These are phyloP conservation scores for Sorex araneus DNA, from an alignment of 2,113 vertebrate species.

Conservation along the genomic window DNA sequence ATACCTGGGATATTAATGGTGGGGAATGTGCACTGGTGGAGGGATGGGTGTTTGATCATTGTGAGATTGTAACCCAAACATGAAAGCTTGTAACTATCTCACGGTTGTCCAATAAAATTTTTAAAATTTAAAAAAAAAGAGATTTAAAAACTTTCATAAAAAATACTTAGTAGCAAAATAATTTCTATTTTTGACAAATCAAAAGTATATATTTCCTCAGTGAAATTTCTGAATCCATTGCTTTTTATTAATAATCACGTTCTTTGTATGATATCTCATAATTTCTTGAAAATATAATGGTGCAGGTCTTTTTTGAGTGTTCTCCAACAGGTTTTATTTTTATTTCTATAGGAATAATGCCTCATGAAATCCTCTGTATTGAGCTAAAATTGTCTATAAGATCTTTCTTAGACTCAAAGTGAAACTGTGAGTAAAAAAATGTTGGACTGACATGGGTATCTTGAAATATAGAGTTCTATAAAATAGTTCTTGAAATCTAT, in stretches of 20 bases:
- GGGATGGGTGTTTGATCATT: no score
- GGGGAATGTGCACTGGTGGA: no score
- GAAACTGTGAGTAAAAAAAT: background rate
- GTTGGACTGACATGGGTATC: background rate
- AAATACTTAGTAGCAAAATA: no score
- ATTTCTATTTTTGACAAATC: no score
- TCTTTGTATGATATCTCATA: background rate
- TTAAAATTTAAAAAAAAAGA: no score
- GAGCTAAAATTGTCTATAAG: background rate
- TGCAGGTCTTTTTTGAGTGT: background rate
- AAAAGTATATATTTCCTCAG: no score
- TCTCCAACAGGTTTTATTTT: background rate
- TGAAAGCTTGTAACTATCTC: no score
- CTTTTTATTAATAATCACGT: background rate
- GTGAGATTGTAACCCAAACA: no score
- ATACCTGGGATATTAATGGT: no score
- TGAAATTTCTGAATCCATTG: no score
- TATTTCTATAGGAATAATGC: background rate
- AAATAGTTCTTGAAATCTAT: background rate
- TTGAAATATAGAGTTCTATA: background rate
- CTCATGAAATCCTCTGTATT: background rate
- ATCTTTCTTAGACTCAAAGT: background rate
- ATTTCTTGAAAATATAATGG: background rate
- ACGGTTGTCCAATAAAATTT: no score
- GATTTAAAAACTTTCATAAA: no score